Conservation (phyloP, 2,888 invertebrate species). For the Cenopis cana region DNA sequence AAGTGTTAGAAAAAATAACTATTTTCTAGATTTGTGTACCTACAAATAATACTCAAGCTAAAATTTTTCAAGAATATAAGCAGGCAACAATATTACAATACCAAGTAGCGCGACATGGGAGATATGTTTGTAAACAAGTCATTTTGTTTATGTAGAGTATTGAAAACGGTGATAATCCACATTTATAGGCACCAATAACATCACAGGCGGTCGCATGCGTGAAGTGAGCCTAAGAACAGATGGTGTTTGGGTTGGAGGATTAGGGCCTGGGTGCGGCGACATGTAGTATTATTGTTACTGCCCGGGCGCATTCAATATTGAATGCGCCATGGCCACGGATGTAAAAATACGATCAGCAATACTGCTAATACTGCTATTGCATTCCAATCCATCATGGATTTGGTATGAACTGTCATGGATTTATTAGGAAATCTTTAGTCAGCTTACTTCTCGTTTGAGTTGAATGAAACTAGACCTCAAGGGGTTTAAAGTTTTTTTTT, state of each 20-base stretch:
- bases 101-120: background rate
- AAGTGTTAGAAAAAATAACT: background rate
- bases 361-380: constrained; percentile 14
- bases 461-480: background rate
- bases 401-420: no score
- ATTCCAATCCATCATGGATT: background rate
- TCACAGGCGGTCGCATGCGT: constrained; percentile 1
- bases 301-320: constrained; percentile 31
- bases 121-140: no score
- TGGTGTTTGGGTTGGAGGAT: constrained; percentile 28
- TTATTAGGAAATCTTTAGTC: no score
- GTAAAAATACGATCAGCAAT: constrained; percentile 33
- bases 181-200: no score
- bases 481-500: background rate
- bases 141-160: no score
- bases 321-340: constrained; percentile 28
- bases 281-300: constrained; percentile 25
- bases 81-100: background rate
- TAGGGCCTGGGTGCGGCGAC: constrained; percentile 38
- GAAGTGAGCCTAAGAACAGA: constrained; percentile 23
- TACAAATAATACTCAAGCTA: background rate
- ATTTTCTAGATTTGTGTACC: background rate
- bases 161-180: no score
- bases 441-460: background rate
- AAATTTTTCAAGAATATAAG: background rate